Evolutionary conservation across 2,113 vertebrate genomes (phyloP), one percentile per base, ranked within the genome.

Genomic region (Uria lomvia): DNA sequence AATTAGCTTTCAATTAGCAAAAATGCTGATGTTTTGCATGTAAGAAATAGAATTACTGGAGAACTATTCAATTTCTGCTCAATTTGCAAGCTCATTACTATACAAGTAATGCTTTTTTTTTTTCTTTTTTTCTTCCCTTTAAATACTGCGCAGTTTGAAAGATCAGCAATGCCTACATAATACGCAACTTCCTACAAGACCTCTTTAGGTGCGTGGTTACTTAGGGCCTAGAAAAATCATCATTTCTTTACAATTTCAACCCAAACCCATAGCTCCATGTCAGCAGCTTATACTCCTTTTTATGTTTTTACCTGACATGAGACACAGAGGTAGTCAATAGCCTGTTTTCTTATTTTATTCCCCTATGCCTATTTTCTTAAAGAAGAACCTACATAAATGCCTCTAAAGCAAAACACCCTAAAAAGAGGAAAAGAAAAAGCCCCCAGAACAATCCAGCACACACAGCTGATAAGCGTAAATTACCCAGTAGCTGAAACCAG

Each of bases 381-480:
- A 93, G 94, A 76, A 90, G 96, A 96, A 42, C 43, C 75, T 87
- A 76, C 26, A 62, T n/a, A 76, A 83, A 87, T 52, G 83, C 50
- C 92, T 79, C 78, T 58, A 90, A 94, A 94, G n/a, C 45, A 65
- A 23, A 56, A 18, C 43, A 53, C 73, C 70, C 88, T 50, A 45
- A 77, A 93, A 87, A 75, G 60, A 36, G 49, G n/a, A 71, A 56
- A 75, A 65, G 22, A 63, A 42, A 56, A 34, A 29, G 14, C 40
- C 79, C 55, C 24, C 60, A 19, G 58, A 91, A 36, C 66, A 59
- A 42, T 59, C 26, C 94, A 79, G 86, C 82, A 63, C 81, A 86
- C 30, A n/a, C 83, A 89, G 97, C 97, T 97, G 97, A 97, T 92
- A 49, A 95, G 95, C n/a, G 70, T 74, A 96, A 98, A 97, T 91